A percentile compares a stretch with the other conserved stretches of the same genome.
Conservation (phyloP, 2,113 vertebrate genomes). For the Dromas ardeola region DNA sequence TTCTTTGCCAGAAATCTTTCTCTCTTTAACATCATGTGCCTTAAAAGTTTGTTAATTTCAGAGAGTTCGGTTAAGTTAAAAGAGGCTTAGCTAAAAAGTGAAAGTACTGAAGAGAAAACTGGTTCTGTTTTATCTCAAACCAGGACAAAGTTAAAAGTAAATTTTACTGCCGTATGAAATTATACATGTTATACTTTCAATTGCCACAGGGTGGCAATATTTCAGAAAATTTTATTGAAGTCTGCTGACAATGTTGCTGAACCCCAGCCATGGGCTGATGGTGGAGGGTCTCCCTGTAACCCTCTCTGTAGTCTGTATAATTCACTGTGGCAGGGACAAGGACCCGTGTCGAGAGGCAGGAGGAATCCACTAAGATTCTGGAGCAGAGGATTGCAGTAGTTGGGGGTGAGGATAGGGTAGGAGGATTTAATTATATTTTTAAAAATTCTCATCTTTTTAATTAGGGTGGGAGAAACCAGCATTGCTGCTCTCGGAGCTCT, state of each 20-base stretch:
- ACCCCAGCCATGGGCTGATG: neutral
- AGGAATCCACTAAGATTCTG: neutral
- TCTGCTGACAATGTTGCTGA: fast-evolving
- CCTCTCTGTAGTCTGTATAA: neutral
- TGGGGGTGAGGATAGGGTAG: neutral
- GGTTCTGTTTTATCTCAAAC: too few relatives aligned
- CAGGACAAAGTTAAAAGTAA: neutral
- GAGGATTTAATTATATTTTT: neutral
- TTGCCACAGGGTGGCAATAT: constrained; percentile 60
- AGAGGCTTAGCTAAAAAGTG: too few relatives aligned
- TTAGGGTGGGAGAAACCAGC: neutral
- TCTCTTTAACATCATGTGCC: neutral
- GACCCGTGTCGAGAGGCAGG: neutral
- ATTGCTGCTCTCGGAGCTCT: neutral
- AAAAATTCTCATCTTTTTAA: neutral
- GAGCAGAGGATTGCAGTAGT: neutral
- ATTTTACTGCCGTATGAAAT: neutral
- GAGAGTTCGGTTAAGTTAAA: too few relatives aligned
- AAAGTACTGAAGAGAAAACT: too few relatives aligned
- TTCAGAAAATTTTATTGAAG: neutral
- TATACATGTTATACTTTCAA: neutral
- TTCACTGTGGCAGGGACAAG: neutral
- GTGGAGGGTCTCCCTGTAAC: neutral
- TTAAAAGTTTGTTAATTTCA: neutral
- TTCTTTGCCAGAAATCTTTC: neutral